phyloP scores from a whole-genome alignment of 1,140 invertebrate genomes.

The Whitmania pigra region DNA sequence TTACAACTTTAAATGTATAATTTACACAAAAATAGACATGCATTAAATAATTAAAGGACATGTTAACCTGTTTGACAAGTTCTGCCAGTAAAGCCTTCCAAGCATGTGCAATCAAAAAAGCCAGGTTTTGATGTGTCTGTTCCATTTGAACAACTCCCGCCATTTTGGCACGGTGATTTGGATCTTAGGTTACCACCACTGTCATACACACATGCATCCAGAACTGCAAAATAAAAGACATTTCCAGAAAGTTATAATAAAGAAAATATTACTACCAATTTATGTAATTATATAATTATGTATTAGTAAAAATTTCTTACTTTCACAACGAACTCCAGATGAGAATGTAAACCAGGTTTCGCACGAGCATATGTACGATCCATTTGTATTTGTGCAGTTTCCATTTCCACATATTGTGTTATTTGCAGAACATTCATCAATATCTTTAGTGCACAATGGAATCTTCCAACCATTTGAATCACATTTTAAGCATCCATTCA shows the following conservation, averaged over 20 bases:
- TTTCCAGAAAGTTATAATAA: not conserved
- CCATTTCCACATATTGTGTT: not conserved
- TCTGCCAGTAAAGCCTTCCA: not conserved
- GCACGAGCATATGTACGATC: not conserved
- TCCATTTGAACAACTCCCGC: not conserved
- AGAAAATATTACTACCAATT: not conserved
- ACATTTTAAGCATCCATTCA: not conserved
- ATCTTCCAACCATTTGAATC: not conserved
- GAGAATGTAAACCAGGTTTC: not conserved
- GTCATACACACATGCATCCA: not conserved
- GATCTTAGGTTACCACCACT: not conserved
- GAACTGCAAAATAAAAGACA: not conserved
- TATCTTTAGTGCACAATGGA: not conserved
- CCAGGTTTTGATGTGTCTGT: not conserved
- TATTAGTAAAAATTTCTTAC: not conserved
- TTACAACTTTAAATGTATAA: not conserved
- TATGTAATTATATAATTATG: too few relatives aligned
- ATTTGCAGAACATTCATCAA: not conserved
- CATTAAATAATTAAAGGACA: constrained; percentile 2
- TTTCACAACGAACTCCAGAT: not conserved
- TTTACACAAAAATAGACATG: not conserved
- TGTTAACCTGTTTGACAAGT: not conserved
- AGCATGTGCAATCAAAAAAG: not conserved
- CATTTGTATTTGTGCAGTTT: constrained; percentile 1
- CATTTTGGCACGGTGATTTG: not conserved